A percentile compares a stretch with the other conserved stretches of the same genome.
Conservation (phyloP, 2,888 invertebrate species). For the Orchestes rusci region DNA sequence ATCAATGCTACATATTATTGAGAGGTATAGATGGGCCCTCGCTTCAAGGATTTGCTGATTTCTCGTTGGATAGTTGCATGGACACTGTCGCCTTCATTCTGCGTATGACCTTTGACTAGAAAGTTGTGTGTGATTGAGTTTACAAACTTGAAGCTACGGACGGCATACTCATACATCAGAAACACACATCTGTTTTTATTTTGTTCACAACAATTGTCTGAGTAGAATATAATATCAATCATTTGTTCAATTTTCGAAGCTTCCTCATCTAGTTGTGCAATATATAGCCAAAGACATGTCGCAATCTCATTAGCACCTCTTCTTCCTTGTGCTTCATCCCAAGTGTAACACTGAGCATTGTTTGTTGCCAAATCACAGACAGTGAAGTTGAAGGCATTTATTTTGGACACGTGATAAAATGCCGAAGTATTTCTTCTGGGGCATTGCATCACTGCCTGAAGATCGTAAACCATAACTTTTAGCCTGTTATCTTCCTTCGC, state of each 20-base stretch:
- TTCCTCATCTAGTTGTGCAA: conserved; percentile 2
- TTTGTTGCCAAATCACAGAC: conserved; percentile 6
- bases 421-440: conserved; percentile 18
- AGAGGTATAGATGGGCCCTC: not conserved
- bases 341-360: conserved; percentile 9
- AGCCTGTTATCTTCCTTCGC: not conserved
- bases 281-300: conserved; percentile 8
- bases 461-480: conserved; percentile 4
- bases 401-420: conserved; percentile 19
- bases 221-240: conserved; percentile 5
- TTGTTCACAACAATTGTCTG: conserved; percentile 12
- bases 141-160: not conserved
- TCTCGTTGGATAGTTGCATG: conserved; percentile 4
- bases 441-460: conserved; percentile 15
- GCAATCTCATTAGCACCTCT: conserved; percentile 15
- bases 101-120: conserved; percentile 2
- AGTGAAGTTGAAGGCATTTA: conserved; percentile 15
- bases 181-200: conserved; percentile 8
- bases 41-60: not conserved
- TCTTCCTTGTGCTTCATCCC: conserved; percentile 12
- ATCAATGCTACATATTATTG: not conserved
- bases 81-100: conserved; percentile 3
- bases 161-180: conserved; percentile 1
- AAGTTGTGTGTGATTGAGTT: conserved; percentile 1
- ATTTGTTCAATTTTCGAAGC: conserved; percentile 1